Conservation (phyloP, 2,113 vertebrate genomes). For the Chaetodon auriga region DNA sequence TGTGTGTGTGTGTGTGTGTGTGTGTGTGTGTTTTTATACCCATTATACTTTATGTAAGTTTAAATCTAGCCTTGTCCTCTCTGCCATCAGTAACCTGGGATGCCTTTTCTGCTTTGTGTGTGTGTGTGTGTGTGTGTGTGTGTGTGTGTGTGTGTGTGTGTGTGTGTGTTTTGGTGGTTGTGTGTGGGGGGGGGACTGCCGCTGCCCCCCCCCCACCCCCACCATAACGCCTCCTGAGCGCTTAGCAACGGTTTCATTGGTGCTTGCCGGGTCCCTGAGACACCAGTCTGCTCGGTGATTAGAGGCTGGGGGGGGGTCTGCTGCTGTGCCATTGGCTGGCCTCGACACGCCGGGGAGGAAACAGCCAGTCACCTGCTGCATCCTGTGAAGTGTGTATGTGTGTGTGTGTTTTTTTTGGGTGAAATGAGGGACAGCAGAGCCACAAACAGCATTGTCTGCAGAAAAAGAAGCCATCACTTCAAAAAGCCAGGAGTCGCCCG, state of each 20-base stretch:
- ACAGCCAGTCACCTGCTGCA: slow-evolving; percentile 81
- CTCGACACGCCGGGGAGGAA: slow-evolving; percentile 58
- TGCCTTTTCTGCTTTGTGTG: slow-evolving; percentile 56
- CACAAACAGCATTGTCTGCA: slow-evolving; percentile 83
- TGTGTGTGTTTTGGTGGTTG: not conserved
- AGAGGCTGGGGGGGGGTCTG: slow-evolving; percentile 70
- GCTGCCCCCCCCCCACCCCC: slow-evolving; percentile 44
- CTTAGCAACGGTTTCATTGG: slow-evolving; percentile 77
- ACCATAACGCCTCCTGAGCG: slow-evolving; percentile 24
- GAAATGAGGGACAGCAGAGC: slow-evolving; percentile 61
- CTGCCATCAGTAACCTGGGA: slow-evolving; percentile 63
- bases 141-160: not conserved
- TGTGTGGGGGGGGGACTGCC: not conserved
- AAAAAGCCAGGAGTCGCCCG: slow-evolving; percentile 33
- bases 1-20: slow-evolving; percentile 11
- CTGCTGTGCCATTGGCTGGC: slow-evolving; percentile 78
- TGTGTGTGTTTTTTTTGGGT: not conserved
- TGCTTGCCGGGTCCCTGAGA: slow-evolving; percentile 62
- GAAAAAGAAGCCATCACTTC: slow-evolving; percentile 72
- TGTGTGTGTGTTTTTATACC: slow-evolving; percentile 18
- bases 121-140: not conserved
- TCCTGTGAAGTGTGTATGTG: slow-evolving; percentile 31
- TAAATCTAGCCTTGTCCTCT: slow-evolving; percentile 29
- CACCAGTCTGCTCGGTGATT: slow-evolving; percentile 85
- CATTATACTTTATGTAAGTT: slow-evolving; percentile 35